Base-by-base conservation (phyloP, 1,140 invertebrate genomes). In the Schmidtea mediterranea region DNA sequence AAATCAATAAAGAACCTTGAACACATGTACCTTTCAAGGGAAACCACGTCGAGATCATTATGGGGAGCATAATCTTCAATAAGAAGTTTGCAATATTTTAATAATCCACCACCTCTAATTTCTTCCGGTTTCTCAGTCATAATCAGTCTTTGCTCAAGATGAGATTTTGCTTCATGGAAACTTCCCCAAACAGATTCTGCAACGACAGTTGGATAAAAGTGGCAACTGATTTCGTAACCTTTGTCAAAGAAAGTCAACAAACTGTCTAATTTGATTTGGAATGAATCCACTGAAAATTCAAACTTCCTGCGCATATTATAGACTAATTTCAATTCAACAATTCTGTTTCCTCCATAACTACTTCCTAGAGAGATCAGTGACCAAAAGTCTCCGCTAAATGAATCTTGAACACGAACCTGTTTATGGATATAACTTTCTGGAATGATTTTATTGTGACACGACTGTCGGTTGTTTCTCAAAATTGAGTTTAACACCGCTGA, bases 1-100 rank as follows among this genome's bases (percentile, higher is more conserved):
- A 95, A 98, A 68, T 98, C 92, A 62, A 98, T 98, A 72, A 97
- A 98, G 74, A 97, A 98, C 52, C 92, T 74, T 47, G 90, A 95
- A 73, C 90, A 98, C 92, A 98, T 98, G 71, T 97, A 95, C 26
- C 83, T 76, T 69, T 98, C 86, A 53, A 95, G 72, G n/a, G 63
- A 62, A 61, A 86, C 83, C 56, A 90, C 87, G 53, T 83, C 78
- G 3, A 80, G 76, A 53, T 77, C 77, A 51, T 77, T 72, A 22
- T 81, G 79, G 9, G 87, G 76, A 54, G 75, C 74, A 70, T 90
- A 97, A 58, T 77, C 79, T 58, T 82, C 78, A 1, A 89, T 83
- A 49, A 97, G 69, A 52, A 98, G 73, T 61, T 86, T 83, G 70
- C 89, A 97, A 67, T 98, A 98, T 65, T 98, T 98, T 52, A 98